Base-by-base conservation (phyloP, 53 echinoderm and acorn worm species). In the Antedon mediterranea region DNA sequence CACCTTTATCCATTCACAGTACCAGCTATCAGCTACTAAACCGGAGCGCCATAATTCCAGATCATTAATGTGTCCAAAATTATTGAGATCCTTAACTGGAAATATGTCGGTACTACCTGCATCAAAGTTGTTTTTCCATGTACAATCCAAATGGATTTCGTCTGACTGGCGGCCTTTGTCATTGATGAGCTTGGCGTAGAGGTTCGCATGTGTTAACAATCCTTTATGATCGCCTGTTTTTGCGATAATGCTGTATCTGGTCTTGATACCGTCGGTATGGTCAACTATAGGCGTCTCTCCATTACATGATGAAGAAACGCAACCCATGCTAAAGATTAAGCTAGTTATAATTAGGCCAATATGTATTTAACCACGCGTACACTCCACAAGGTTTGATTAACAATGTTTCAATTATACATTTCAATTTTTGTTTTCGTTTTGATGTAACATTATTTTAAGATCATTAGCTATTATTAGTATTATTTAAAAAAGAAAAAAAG, bases 191-290 rank as follows among this genome's bases (percentile, higher is more conserved):
- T 83, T 81, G 15, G 89, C 81, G 79, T 75, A 91, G 26, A 94
- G 90, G 73, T 94, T 81, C 14, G 91, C 88, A 79, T 94, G 83
- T 1, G 91, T 94, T 14, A 84, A 90, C 0, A 91, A 87, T 3
- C 87, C 91, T 44, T 91, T 91, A 28, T 78, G 43, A 72, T 94
- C 95, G 9, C 95, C 95, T 0, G 95, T 94, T 75, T 80, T 83
- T 28, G 94, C 91, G 2, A 80, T 43, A 42, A 94, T 75, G 0
- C 73, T 80, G 71, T 85, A 90, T 71, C 87, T 37, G 37, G 4
- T 6, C 4, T 37, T 4, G 11, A 4, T 11, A 11, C 4, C 4
- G 37, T 37, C 37, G 37, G 37, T 37, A 11, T 32, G 84, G 80
- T 0, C 3, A 8, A 74, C 73, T 72, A 87, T 87, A 30, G 85